phyloP scores from a whole-genome alignment of 2,797 vertebrate species.

The Acanthornis magna region DNA sequence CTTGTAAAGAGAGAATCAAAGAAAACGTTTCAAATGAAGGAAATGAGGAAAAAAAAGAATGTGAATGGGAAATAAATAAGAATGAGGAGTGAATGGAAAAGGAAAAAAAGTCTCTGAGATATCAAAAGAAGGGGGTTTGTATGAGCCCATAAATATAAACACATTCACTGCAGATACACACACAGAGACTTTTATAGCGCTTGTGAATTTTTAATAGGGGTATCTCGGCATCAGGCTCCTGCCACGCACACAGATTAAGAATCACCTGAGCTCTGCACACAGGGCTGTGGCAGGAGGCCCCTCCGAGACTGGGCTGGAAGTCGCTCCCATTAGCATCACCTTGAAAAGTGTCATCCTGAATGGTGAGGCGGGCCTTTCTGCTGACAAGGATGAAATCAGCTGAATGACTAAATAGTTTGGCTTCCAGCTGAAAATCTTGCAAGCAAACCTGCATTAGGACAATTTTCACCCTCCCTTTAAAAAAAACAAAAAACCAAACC shows the following conservation, averaged over 20 bases:
- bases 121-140: background rate
- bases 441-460: background rate
- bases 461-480: background rate
- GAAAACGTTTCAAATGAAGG: background rate
- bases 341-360: background rate
- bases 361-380: background rate
- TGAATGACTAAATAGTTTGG: constrained; percentile 4
- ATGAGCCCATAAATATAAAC: background rate
- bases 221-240: background rate
- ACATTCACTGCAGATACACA: background rate
- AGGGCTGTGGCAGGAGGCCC: background rate
- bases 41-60: background rate
- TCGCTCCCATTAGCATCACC: background rate
- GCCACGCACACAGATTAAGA: background rate
- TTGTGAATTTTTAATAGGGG: background rate
- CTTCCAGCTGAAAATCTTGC: background rate
- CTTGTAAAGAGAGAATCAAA: background rate
- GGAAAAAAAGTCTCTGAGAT: background rate
- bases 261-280: background rate
- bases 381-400: constrained; percentile 5
- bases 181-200: background rate
- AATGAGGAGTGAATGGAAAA: background rate
- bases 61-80: background rate
- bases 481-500: background rate
- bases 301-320: background rate